Evolutionary conservation across 2,797 vertebrate genomes (phyloP).

Genomic region (Rhynchonycteris naso): DNA sequence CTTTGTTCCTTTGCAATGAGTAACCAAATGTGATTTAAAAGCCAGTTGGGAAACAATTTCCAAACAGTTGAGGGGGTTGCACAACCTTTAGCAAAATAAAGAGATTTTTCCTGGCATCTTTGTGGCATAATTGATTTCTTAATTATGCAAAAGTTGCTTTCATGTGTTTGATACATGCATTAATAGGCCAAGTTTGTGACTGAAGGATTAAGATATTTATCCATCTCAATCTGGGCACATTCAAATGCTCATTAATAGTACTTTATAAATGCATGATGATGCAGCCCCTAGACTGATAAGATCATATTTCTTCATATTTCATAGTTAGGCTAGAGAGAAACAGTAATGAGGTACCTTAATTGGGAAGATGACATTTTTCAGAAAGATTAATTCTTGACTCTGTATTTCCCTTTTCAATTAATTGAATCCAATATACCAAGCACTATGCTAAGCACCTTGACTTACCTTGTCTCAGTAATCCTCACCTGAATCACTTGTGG

Average conservation of each 20-base stretch:
- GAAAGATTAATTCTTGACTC: conserved; percentile 64
- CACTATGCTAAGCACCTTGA: background rate
- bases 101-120: conserved; percentile 62
- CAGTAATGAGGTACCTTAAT: conserved; percentile 74
- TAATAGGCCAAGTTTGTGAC: conserved; percentile 76
- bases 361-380: conserved; percentile 77
- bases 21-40: conserved; percentile 45
- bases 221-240: conserved; percentile 62
- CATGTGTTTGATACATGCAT: conserved; percentile 58
- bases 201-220: conserved; percentile 76
- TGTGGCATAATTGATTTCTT: conserved; percentile 73
- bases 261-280: conserved; percentile 61
- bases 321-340: conserved; percentile 63
- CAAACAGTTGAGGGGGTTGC: conserved; percentile 39
- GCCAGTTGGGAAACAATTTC: conserved; percentile 46
- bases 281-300: conserved; percentile 66
- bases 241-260: conserved; percentile 74
- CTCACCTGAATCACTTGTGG: background rate
- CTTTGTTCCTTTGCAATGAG: conserved; percentile 42
- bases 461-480: background rate
- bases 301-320: conserved; percentile 75
- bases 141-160: conserved; percentile 73
- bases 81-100: conserved; percentile 68
- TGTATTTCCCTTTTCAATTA: conserved; percentile 55
- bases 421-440: conserved; percentile 11